Conservation (phyloP, 2,113 vertebrate genomes). For the Psettodes erumei region DNA sequence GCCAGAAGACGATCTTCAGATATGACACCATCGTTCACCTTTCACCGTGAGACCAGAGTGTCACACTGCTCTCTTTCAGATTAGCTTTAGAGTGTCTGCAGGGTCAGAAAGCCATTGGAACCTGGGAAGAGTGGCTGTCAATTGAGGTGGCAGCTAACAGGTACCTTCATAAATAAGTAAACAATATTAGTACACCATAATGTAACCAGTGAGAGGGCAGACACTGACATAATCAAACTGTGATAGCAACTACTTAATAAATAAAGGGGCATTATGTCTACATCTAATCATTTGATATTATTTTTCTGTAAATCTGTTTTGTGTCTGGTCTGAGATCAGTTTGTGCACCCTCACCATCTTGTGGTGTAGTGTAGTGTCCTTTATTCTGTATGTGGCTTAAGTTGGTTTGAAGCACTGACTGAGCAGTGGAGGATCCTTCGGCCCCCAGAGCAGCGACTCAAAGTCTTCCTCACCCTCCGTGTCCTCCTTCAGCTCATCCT, state of each 20-base stretch:
- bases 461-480: constrained; percentile 39
- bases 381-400: neutral
- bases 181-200: neutral
- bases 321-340: too few relatives aligned
- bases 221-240: neutral
- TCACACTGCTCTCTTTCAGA: neutral
- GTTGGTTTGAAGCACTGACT: constrained; percentile 52
- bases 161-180: constrained; percentile 22
- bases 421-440: constrained; percentile 69
- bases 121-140: constrained; percentile 8
- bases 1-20: constrained; percentile 81
- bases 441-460: constrained; percentile 76
- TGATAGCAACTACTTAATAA: neutral
- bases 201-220: constrained; percentile 12
- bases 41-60: constrained; percentile 74
- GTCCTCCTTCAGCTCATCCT: neutral
- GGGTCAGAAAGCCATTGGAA: constrained; percentile 3
- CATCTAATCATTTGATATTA: too few relatives aligned
- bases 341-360: neutral
- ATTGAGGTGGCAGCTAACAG: neutral
- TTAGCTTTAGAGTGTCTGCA: neutral
- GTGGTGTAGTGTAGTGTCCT: neutral
- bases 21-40: constrained; percentile 83
- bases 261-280: too few relatives aligned
- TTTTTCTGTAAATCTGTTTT: too few relatives aligned